Evolutionary conservation across 2,888 invertebrate genomes (phyloP), one percentile per base, ranked within the genome.

Genomic region (Lapara coniferarum): DNA sequence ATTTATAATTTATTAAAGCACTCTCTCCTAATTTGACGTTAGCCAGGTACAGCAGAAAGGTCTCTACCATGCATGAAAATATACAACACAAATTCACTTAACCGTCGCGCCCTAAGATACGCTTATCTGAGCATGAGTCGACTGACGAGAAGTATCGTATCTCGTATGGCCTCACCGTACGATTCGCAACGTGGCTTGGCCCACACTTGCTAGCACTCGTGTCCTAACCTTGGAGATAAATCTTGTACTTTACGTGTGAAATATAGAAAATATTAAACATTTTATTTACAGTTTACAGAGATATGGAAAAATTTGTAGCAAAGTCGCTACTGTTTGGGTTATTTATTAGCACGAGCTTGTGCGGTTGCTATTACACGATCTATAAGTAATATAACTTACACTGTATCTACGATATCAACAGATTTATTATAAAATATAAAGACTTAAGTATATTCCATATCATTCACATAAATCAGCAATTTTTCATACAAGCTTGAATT

Each of bases 151-250:
- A 74, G 76, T 77, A 75, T 72, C 71, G 55, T 70, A 71, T 88
- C 84, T 87, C 85, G 85, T 70, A 71, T 88, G 84, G 87, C 85
- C 85, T 86, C 88, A 87, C 66, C 67, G 44, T 77, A 37, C 37
- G 74, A 72, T 75, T 77, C 67, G 71, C 72, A 70, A 73, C 75
- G 74, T 72, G 37, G 68, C 73, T 74, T 66, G 63, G 67, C 69
- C 52, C 57, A 68, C n/a, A 37, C 67, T 67, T 57, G 25, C 12
- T 37, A 37, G 6, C 51, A 2, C 14, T 52, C 30, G 14, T 44
- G 46, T 19, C 13, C 6, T 55, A 19, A 19, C 51, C 37, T 51
- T 59, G 30, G 12, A 59, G 52, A 30, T 59, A 59, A 59, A 14
- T 13, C 49, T 52, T 16, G 1, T n/a, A 68, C 7, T 49, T 25